A percentile compares a stretch with the other conserved stretches of the same genome.
phyloP scores from a whole-genome alignment of 2,113 vertebrate species.

The Sapajus apella region DNA sequence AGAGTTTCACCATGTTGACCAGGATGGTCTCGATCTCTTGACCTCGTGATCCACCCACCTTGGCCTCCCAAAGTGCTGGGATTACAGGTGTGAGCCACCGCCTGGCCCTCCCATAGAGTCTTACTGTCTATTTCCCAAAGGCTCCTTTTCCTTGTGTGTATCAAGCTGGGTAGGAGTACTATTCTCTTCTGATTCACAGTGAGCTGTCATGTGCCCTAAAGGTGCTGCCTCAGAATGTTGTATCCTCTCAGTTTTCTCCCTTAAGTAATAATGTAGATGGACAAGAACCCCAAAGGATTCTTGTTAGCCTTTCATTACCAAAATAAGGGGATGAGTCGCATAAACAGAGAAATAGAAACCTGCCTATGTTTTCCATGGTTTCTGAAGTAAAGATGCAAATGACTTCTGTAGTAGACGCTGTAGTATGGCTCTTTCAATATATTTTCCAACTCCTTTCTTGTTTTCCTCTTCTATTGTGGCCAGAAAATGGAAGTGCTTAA shows the following conservation, averaged over 20 bases:
- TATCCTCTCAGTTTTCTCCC: not conserved
- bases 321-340: not conserved
- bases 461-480: not conserved
- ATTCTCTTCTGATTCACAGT: not conserved
- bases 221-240: not conserved
- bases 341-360: not conserved
- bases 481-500: not conserved
- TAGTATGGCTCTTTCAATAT: not conserved
- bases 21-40: too few species aligned
- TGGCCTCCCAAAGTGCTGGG: too few species aligned
- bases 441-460: not conserved
- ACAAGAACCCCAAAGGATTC: constrained; percentile 12
- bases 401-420: not conserved
- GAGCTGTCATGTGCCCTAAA: not conserved
- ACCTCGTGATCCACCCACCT: too few species aligned
- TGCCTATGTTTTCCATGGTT: not conserved
- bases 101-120: too few species aligned
- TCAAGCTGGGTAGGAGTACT: not conserved
- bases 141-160: not conserved
- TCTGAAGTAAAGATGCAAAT: not conserved
- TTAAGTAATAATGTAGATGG: not conserved
- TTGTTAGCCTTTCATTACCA: not conserved
- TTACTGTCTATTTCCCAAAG: not conserved
- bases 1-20: too few species aligned
- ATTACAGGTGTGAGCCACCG: too few species aligned